Percentiles rank a stretch among this genome's conserved stretches.
Conservation (phyloP, 2,113 vertebrate species). For the Haemorhous mexicanus region DNA sequence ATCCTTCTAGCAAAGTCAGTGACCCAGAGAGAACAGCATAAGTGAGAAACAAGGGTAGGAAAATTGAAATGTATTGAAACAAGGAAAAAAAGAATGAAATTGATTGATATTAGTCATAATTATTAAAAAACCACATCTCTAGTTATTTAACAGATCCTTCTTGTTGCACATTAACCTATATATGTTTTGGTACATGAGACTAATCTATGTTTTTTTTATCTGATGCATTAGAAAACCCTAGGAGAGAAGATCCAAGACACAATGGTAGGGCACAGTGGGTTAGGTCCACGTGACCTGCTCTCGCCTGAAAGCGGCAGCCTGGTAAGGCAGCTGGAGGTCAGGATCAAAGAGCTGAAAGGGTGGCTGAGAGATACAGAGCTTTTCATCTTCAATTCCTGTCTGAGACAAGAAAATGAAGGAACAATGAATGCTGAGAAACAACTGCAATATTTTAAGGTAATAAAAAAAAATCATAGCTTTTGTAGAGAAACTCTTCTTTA, state of each 20-base stretch:
- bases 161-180: slow-evolving; percentile 26
- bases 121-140: background rate
- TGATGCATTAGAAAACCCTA: slow-evolving; percentile 82
- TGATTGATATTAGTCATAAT: slow-evolving; percentile 8
- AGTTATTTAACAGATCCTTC: slow-evolving; percentile 14
- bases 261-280: slow-evolving; percentile 70
- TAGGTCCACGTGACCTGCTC: slow-evolving; percentile 80
- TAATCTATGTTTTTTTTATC: slow-evolving; percentile 71
- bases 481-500: slow-evolving; percentile 61
- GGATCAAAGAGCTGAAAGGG: slow-evolving; percentile 94
- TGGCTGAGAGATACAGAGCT: slow-evolving; percentile 98
- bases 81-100: background rate
- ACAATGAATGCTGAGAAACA: slow-evolving; percentile 81
- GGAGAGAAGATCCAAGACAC: slow-evolving; percentile 80
- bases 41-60: background rate
- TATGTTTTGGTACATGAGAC: slow-evolving; percentile 25
- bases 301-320: slow-evolving; percentile 90
- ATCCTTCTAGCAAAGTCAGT: background rate
- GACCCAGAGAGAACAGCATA: slow-evolving; percentile 4
- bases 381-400: slow-evolving; percentile 97
- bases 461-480: slow-evolving; percentile 68
- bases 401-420: slow-evolving; percentile 84
- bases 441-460: slow-evolving; percentile 95
- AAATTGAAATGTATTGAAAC: slow-evolving; percentile 30
- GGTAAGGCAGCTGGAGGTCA: slow-evolving; percentile 91